Percentiles rank a stretch among this genome's conserved stretches.
Conservation (phyloP, 2,888 invertebrate genomes). For the Thysanoteuthis rhombus region DNA sequence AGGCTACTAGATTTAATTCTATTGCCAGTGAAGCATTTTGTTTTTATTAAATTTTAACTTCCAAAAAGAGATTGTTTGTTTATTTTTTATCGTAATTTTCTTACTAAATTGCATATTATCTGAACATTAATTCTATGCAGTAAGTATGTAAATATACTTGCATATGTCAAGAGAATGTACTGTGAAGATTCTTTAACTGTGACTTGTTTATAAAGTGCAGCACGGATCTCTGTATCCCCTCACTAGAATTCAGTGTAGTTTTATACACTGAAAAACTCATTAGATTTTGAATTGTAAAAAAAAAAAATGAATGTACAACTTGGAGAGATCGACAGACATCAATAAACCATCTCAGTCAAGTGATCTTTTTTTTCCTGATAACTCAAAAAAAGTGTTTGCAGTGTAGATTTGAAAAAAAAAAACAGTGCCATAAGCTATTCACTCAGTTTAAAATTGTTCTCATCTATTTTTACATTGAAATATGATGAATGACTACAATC, state of each 20-base stretch:
- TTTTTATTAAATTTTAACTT: background rate
- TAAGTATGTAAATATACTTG: background rate
- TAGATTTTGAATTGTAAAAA: background rate
- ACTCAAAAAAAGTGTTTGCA: too few relatives aligned
- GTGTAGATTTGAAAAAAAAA: too few relatives aligned
- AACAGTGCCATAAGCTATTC: background rate
- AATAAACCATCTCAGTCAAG: too few relatives aligned
- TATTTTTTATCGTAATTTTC: background rate
- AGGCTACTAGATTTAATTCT: background rate
- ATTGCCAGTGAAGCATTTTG: background rate
- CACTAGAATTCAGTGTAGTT: background rate
- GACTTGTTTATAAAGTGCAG: background rate
- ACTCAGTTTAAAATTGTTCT: background rate
- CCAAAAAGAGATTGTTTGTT: background rate
- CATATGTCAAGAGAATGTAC: background rate
- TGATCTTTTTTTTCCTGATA: too few relatives aligned
- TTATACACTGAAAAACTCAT: background rate
- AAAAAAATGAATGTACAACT: background rate
- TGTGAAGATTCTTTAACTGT: background rate
- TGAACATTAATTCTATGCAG: background rate
- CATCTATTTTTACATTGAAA: background rate
- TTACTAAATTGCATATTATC: background rate
- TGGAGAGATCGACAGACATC: background rate
- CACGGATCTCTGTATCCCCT: background rate
- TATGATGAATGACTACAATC: background rate